These are phyloP conservation scores for Lanius collurio DNA, from an alignment of 2,113 vertebrate species.

Conservation along the genomic window DNA sequence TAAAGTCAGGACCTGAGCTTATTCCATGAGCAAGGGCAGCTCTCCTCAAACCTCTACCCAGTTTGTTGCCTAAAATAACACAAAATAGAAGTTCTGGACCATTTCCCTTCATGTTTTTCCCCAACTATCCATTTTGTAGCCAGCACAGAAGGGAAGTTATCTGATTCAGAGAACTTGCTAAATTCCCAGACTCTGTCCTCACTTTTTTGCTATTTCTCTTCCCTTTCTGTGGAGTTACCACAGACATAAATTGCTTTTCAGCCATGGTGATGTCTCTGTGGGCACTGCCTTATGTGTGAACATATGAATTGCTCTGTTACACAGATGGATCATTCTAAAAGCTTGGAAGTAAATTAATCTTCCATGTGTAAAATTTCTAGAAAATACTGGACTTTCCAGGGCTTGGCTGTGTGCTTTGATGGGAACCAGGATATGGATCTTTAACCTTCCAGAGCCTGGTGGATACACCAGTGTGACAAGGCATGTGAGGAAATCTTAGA, in stretches of 20 bases:
- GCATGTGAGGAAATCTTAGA: background rate
- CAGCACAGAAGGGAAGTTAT: background rate
- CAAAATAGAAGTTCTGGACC: background rate
- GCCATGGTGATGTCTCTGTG: background rate
- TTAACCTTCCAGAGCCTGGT: background rate
- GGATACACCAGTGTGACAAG: background rate
- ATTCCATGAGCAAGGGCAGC: background rate
- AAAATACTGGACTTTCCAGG: background rate
- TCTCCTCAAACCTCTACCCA: background rate
- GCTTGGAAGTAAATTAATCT: background rate
- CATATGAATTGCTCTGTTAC: slow-evolving; percentile 8
- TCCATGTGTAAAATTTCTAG: background rate
- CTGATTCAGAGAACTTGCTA: background rate
- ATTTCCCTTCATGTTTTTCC: background rate
- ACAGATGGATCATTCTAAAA: background rate
- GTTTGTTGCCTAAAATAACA: background rate
- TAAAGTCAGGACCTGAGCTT: background rate
- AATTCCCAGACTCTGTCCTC: background rate
- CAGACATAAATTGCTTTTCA: background rate
- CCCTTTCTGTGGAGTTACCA: background rate
- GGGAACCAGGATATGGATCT: background rate
- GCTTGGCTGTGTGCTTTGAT: background rate
- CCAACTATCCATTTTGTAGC: background rate
- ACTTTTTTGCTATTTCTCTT: background rate
- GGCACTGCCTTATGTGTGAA: background rate